A percentile compares a stretch with the other conserved stretches of the same genome.
phyloP scores from a whole-genome alignment of 2,797 vertebrate genomes.

The Arctocebus calabarensis region DNA sequence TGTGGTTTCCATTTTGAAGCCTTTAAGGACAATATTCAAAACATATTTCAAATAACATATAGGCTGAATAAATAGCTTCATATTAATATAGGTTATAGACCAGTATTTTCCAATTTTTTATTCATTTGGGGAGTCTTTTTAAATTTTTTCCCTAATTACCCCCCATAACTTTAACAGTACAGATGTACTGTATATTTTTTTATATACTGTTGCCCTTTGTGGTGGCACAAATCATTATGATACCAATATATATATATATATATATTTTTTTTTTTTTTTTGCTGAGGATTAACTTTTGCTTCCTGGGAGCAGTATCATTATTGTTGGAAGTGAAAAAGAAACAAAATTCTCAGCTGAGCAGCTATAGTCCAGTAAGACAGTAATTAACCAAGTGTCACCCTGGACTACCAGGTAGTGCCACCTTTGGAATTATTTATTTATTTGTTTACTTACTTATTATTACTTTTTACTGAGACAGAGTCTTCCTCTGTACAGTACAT shows the following conservation, averaged over 20 bases:
- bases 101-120: background rate
- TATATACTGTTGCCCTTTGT: background rate
- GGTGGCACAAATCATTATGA: background rate
- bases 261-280: background rate
- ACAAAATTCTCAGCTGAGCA: background rate
- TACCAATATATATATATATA: no score
- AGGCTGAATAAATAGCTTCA: background rate
- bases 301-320: background rate
- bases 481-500: no score
- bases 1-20: background rate
- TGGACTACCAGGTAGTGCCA: background rate
- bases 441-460: no score
- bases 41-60: background rate
- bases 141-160: background rate
- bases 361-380: background rate
- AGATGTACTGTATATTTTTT: background rate
- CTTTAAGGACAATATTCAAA: background rate
- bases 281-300: background rate
- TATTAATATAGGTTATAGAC: background rate
- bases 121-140: background rate
- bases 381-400: background rate
- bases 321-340: background rate
- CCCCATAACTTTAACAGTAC: background rate
- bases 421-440: background rate
- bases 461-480: no score